These are phyloP conservation scores for Coptotermes formosanus DNA, from an alignment of 1,140 invertebrate species.

Conservation along the genomic window DNA sequence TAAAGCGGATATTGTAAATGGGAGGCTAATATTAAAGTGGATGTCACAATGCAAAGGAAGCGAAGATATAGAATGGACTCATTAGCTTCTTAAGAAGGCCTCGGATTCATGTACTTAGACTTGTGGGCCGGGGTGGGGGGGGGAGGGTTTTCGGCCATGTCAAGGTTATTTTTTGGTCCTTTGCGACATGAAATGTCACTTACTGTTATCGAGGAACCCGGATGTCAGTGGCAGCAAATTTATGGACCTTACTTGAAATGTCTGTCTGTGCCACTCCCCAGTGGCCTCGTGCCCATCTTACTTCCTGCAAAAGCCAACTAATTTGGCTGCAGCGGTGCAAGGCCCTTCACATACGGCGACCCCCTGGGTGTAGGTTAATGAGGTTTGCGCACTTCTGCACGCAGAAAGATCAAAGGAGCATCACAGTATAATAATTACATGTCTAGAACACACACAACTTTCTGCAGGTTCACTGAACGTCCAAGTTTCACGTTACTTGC, in stretches of 20 bases:
- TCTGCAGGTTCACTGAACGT: background rate
- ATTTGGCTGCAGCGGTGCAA: background rate
- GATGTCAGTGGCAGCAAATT: background rate
- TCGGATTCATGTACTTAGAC: too few species aligned
- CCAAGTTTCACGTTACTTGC: background rate
- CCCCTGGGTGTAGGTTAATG: background rate
- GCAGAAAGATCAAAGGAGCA: background rate
- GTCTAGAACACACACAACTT: background rate
- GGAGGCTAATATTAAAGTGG: too few species aligned
- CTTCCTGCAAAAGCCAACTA: background rate
- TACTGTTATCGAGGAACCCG: background rate
- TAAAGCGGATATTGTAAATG: too few species aligned
- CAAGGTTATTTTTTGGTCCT: background rate
- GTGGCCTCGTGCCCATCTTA: background rate
- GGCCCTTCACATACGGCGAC: background rate
- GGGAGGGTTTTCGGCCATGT: too few species aligned
- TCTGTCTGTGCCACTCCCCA: background rate
- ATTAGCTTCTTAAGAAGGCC: too few species aligned
- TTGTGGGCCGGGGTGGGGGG: too few species aligned
- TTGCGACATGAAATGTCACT: background rate
- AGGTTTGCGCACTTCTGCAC: too few species aligned
- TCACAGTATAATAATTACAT: background rate
- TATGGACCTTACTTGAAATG: background rate
- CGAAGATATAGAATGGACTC: too few species aligned
- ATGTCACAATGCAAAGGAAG: too few species aligned